A percentile compares a stretch with the other conserved stretches of the same genome.
Evolutionary conservation across 2,888 invertebrate genomes (phyloP).

Genomic region (Chrysomela aeneicollis): DNA sequence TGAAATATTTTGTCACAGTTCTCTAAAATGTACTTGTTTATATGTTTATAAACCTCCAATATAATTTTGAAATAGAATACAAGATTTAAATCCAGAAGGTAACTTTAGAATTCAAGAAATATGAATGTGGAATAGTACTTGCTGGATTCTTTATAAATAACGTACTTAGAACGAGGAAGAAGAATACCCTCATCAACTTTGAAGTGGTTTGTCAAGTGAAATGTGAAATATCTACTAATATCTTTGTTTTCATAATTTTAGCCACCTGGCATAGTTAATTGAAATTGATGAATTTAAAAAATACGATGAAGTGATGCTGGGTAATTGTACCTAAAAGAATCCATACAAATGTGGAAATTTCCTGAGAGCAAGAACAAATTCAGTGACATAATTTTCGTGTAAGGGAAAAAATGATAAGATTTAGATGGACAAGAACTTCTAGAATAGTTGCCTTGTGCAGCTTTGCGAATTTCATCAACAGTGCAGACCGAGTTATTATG

Average conservation of each 20-base stretch:
- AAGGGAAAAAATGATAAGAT: conserved; percentile 57
- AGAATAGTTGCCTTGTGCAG: conserved; percentile 74
- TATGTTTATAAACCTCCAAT: too few species aligned
- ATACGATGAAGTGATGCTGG: neutral
- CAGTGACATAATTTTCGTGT: neutral
- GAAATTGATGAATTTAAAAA: neutral
- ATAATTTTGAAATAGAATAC: too few species aligned
- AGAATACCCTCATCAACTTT: too few species aligned
- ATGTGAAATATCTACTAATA: too few species aligned
- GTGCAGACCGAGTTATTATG: conserved; percentile 80
- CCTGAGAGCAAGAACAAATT: neutral
- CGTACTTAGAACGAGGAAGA: too few species aligned
- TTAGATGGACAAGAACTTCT: conserved; percentile 65
- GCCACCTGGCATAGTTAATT: neutral
- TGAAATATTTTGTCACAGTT: too few species aligned
- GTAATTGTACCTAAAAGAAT: neutral
- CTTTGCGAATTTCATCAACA: conserved; percentile 78
- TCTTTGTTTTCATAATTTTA: neutral
- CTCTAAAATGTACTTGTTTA: too few species aligned
- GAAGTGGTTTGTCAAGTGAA: too few species aligned
- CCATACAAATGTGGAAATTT: neutral
- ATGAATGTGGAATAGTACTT: too few species aligned
- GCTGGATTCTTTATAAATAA: too few species aligned
- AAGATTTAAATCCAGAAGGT: too few species aligned
- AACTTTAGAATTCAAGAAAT: too few species aligned